Evolutionary conservation across 2,797 vertebrate species (phyloP).

Genomic region (Chlorospingus semifuscus): DNA sequence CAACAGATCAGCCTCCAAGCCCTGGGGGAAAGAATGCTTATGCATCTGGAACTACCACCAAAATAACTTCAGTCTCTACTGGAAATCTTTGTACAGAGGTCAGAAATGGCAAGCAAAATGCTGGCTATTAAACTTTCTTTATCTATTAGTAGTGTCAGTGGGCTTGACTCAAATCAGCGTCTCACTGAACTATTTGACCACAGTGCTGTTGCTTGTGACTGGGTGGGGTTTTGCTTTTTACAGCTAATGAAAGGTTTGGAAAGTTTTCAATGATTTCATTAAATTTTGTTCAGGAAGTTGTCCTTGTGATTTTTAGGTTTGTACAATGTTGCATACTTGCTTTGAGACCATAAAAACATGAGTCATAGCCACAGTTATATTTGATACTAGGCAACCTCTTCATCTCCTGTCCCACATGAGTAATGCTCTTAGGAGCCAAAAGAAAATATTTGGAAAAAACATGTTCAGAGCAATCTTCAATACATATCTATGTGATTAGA

Average conservation of each 20-base stretch:
- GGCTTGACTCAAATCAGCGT: neutral
- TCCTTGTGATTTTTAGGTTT: neutral
- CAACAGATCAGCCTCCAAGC: conserved; percentile 92
- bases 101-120: conserved; percentile 59
- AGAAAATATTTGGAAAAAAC: neutral
- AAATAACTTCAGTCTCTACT: conserved; percentile 97
- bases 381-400: neutral
- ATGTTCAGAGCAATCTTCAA: neutral
- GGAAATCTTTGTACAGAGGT: conserved; percentile 97
- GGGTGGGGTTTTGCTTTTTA: neutral
- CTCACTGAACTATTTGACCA: neutral
- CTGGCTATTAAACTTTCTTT: neutral
- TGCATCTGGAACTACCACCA: conserved; percentile 86
- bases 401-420: neutral
- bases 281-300: neutral
- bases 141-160: neutral
- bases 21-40: conserved; percentile 88
- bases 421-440: neutral
- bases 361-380: neutral
- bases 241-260: neutral
- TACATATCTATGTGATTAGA: neutral
- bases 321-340: neutral
- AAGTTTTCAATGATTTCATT: neutral
- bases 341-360: neutral
- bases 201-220: neutral